Evolutionary conservation across 2,113 vertebrate species (phyloP).

Genomic region (Equus przewalskii): DNA sequence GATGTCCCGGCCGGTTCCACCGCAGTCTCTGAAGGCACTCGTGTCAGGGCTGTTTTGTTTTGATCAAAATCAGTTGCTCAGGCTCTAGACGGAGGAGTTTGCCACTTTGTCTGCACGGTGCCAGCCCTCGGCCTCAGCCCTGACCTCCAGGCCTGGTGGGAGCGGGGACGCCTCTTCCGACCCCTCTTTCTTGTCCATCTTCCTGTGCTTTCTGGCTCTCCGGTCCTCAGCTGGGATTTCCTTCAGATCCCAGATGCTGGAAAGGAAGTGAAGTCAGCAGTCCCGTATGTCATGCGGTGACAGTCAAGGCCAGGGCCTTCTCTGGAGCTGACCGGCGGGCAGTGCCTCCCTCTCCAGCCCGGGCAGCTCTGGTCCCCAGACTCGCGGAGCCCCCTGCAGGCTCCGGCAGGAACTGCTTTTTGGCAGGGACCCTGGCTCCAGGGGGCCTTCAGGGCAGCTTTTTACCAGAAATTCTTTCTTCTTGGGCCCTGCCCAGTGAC

Average conservation of each 20-base stretch:
- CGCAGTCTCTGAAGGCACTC: background rate
- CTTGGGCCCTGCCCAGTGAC: background rate
- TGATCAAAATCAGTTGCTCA: conserved; percentile 55
- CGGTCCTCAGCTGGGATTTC: background rate
- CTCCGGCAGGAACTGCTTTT: background rate
- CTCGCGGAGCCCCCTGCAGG: conserved; percentile 82
- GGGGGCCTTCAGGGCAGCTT: background rate
- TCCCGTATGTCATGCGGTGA: background rate
- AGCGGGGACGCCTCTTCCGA: rapidly evolving
- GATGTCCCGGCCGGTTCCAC: background rate
- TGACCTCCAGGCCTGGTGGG: background rate
- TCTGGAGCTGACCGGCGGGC: background rate
- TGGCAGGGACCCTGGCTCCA: background rate
- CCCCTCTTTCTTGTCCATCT: background rate
- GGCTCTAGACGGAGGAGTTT: conserved; percentile 37
- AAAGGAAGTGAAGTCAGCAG: conserved; percentile 77
- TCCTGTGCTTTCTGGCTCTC: conserved; percentile 6
- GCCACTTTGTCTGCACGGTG: rapidly evolving
- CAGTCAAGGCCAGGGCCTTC: background rate
- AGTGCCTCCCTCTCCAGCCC: background rate
- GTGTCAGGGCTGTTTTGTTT: conserved; percentile 27
- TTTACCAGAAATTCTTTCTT: background rate
- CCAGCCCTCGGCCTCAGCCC: background rate
- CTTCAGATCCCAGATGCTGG: background rate
- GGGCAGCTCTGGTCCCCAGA: background rate